phyloP scores from a whole-genome alignment of 1,140 invertebrate species.

The Drosophila arizonae region DNA sequence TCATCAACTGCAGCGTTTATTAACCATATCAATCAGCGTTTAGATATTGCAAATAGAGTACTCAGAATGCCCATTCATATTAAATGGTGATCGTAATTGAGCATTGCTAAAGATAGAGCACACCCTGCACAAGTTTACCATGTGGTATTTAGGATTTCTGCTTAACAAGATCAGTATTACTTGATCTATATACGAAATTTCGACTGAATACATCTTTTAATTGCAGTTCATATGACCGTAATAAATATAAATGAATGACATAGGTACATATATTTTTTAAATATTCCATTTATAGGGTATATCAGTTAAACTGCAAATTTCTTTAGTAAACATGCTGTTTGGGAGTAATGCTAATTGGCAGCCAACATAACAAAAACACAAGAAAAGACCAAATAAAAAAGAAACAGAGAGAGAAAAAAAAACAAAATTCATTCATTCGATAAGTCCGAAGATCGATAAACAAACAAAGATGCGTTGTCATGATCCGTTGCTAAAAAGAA shows the following conservation, averaged over 20 bases:
- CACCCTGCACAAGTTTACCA: background rate
- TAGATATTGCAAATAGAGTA: conserved; percentile 39
- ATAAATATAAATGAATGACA: too few species aligned
- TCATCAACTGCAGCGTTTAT: conserved; percentile 9
- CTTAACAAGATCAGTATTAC: too few species aligned
- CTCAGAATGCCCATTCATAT: background rate
- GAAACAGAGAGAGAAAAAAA: background rate
- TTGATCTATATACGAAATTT: too few species aligned
- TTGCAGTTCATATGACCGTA: too few species aligned
- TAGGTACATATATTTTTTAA: background rate
- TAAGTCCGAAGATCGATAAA: conserved; percentile 1
- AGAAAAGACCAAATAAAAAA: background rate
- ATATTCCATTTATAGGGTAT: background rate
- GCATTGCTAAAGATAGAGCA: background rate
- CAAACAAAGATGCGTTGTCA: background rate
- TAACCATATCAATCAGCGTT: conserved; percentile 33
- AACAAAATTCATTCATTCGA: background rate
- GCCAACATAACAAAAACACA: conserved; percentile 16
- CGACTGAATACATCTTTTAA: too few species aligned
- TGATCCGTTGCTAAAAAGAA: conserved; percentile 1
- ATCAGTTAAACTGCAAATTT: conserved; percentile 50
- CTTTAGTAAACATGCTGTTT: conserved; percentile 40
- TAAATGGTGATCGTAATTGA: background rate
- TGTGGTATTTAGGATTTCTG: too few species aligned
- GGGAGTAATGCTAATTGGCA: conserved; percentile 50